Evolutionary conservation across 2,888 invertebrate genomes (phyloP), one percentile per base, ranked within the genome.

Genomic region (Eumerus sabulonum): DNA sequence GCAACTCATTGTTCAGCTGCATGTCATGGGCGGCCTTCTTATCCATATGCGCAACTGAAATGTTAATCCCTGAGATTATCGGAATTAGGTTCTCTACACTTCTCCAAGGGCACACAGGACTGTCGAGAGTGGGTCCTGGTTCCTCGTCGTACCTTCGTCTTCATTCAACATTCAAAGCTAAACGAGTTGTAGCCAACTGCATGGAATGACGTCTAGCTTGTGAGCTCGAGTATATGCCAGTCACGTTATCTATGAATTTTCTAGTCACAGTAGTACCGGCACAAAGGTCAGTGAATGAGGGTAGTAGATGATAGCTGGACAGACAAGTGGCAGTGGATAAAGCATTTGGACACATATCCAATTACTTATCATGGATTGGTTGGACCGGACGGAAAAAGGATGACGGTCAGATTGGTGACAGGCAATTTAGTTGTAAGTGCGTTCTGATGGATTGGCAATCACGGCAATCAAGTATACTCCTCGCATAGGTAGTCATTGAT

Each of bases 351-450:
- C 72, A 72, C 51, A 76, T 66, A 62, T 71, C 71, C 76, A 76
- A 71, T 77, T 62, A 67, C 66, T 72, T 72, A 72, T 76, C 72
- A 66, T 76, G 56, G 72, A 72, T 62, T 67, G 66, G 60, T 77
- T 67, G 71, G 66, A 67, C 66, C 56, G 72, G 44, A 76, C 71
- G 71, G 62, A 57, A 66, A 27, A 57, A 45, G 72, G 76, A 77
- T 72, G 66, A 67, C 67, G 76, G 71, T 72, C 36, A 54, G 62
- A 62, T 56, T 51, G 66, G 72, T 62, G 72, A 73, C 47, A 47
- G 51, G 40, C 19, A 27, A 59, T 38, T 72, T 72, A 44, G 40
- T 56, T 47, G 36, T 48, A 19, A 19, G 9, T 27, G 27, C 27
- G 7, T 27, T 27, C 27, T 27, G 27, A 27, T 7, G 7, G 27